These are phyloP conservation scores for Melinaea menophilus DNA, from an alignment of 2,888 invertebrate species.

Conservation along the genomic window DNA sequence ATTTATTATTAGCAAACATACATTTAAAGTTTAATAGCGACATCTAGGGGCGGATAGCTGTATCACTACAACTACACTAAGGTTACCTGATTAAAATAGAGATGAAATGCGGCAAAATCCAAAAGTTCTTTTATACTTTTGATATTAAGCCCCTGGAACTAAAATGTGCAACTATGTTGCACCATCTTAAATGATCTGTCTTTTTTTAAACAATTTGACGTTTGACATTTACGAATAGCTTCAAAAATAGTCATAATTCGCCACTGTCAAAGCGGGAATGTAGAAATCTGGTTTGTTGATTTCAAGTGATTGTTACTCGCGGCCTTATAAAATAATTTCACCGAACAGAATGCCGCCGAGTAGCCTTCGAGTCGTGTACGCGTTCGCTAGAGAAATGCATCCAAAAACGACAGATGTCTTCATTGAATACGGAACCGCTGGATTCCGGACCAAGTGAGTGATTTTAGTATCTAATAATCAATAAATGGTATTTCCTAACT, in stretches of 20 bases:
- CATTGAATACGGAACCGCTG: constrained; percentile 91
- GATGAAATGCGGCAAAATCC: constrained; percentile 22
- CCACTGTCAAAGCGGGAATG: constrained; percentile 61
- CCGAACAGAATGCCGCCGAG: constrained; percentile 73
- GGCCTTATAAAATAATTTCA: constrained; percentile 69
- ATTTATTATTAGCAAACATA: too few species aligned
- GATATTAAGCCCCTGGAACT: background rate
- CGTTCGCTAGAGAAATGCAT: constrained; percentile 88
- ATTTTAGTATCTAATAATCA: constrained; percentile 33
- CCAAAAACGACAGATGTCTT: constrained; percentile 81
- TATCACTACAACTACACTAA: constrained; percentile 5
- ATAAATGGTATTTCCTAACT: constrained; percentile 25
- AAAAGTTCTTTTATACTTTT: constrained; percentile 1
- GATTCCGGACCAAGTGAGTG: constrained; percentile 88
- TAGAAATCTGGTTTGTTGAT: constrained; percentile 70
- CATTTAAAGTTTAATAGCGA: background rate
- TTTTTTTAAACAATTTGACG: constrained; percentile 19
- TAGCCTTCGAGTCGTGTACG: constrained; percentile 83
- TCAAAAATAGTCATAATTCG: constrained; percentile 29
- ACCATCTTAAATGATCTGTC: background rate
- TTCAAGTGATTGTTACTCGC: constrained; percentile 70
- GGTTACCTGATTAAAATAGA: constrained; percentile 9
- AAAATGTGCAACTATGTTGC: background rate
- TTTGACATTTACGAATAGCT: constrained; percentile 27
- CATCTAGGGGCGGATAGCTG: constrained; percentile 21